phyloP scores from a whole-genome alignment of 2,888 invertebrate genomes.

The Epiblema foenella region DNA sequence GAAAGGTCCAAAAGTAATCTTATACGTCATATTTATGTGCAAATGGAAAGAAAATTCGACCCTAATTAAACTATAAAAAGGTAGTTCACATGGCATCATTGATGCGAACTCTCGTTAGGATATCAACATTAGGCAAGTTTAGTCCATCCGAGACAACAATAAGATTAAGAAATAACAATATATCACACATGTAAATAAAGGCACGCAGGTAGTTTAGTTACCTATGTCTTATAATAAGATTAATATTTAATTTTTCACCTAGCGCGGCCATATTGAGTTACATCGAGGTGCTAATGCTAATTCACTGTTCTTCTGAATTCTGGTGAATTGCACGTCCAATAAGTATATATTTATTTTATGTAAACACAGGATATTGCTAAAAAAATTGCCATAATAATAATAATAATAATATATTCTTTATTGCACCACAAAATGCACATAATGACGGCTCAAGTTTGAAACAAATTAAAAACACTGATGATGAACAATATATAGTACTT shows the following conservation, averaged over 20 bases:
- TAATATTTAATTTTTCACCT: neutral
- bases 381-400: too few species aligned
- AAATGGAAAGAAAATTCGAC: neutral
- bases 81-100: neutral
- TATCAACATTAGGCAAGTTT: neutral
- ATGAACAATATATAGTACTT: too few species aligned
- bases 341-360: too few species aligned
- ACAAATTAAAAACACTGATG: too few species aligned
- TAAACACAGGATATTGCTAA: too few species aligned
- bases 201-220: slow-evolving; percentile 18
- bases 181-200: slow-evolving; percentile 7
- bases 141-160: neutral
- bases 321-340: too few species aligned
- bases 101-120: neutral
- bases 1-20: neutral
- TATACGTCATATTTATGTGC: neutral
- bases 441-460: too few species aligned
- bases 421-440: too few species aligned
- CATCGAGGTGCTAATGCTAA: neutral
- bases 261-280: neutral
- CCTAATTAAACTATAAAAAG: neutral
- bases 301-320: too few species aligned
- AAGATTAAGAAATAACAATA: neutral
- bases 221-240: neutral
- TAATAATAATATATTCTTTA: too few species aligned